phyloP scores from a whole-genome alignment of 2,113 vertebrate species.

The Brevimyrus niger region DNA sequence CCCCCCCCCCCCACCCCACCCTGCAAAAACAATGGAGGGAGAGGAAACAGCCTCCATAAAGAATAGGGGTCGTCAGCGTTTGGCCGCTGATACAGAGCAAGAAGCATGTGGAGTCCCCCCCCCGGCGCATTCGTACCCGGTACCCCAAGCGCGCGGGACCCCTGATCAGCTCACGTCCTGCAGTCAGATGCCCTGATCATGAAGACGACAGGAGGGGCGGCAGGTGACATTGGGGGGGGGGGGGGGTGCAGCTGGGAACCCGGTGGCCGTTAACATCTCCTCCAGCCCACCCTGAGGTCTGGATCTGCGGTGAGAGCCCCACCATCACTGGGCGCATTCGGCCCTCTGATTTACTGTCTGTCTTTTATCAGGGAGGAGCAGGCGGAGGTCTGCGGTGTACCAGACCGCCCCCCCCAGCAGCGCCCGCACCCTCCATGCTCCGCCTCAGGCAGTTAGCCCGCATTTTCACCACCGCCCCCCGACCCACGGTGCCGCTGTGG shows the following conservation, averaged over 20 bases:
- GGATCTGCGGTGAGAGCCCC: background rate
- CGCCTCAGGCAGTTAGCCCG: background rate
- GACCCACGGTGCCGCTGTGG: background rate
- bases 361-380: conserved; percentile 12
- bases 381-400: background rate
- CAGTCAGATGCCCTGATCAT: background rate
- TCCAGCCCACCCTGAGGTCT: background rate
- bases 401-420: background rate
- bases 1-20: background rate
- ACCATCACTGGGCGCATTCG: background rate
- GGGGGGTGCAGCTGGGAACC: background rate
- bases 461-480: background rate
- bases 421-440: background rate
- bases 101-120: background rate
- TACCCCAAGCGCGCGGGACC: background rate
- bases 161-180: background rate
- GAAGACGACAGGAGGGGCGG: too few relatives aligned
- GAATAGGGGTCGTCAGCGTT: background rate
- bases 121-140: background rate
- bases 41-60: background rate
- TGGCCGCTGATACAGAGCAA: background rate
- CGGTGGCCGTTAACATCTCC: background rate
- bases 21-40: conserved; percentile 3
- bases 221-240: background rate
- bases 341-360: conserved; percentile 14